Base-by-base conservation (phyloP, 2,888 invertebrate genomes). In the Heliconius sara region DNA sequence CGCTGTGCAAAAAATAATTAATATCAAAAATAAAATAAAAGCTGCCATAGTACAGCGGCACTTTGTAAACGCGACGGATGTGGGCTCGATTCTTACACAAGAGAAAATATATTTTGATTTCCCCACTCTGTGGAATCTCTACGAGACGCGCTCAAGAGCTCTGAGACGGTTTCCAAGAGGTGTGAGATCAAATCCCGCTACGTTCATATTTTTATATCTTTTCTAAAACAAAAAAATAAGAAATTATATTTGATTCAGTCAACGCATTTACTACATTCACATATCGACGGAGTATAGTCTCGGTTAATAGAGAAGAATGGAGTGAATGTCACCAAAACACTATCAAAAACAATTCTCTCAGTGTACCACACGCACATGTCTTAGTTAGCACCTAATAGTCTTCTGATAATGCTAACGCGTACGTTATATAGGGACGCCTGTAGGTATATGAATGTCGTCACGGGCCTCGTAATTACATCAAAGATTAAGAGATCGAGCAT, bases 381-480 rank as follows among this genome's bases (percentile, higher is more conserved):
- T 13, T 34, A 57, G 16, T 73, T 30, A 60, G 39, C 34, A 60
- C 34, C 34, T 73, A 60, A 73, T 60, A 73, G 60, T 25, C 25
- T 60, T 57, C 57, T 60, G 73, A 73, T 60, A 73, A 73, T 73
- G 73, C 2, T 47, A 47, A 73, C 25, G 34, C 16, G 22, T 12
- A 22, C 72, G 34, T 43, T 60, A 60, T 34, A 27, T 30, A 60
- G 39, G 60, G 60, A 10, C 25, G 34, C 7, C 16, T n/a, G 65
- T 30, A 30, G 25, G 27, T 16, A 65, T 34, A 60, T 73, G 52
- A 2, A 34, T 39, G 60, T 73, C 57, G 73, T 60, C 73, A 34
- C 73, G 60, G 73, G 73, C 30, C 57, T n/a, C 30, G 73, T 73
- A 73, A 73, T 73, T 73, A 73, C 73, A 34, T 34, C n/a, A 34